Evolutionary conservation across 2,113 vertebrate species (phyloP).

Genomic region (Salvator merianae): DNA sequence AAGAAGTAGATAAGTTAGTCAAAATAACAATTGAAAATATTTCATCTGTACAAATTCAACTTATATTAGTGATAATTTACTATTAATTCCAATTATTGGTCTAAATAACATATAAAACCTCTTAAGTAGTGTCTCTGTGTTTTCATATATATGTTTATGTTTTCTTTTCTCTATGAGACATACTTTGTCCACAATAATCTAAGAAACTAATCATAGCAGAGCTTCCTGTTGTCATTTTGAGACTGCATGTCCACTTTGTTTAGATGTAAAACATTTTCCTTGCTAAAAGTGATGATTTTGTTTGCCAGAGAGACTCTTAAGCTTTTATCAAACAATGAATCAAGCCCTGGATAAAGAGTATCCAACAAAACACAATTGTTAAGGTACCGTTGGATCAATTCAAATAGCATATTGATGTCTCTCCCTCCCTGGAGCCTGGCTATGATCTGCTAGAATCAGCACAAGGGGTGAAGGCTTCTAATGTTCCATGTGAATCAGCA

Average conservation of each 20-base stretch:
- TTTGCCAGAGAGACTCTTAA: constrained; percentile 53
- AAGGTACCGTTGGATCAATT: too few relatives aligned
- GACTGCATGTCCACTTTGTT: constrained; percentile 51
- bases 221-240: constrained; percentile 42
- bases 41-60: neutral
- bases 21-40: neutral
- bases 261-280: constrained; percentile 53
- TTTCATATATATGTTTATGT: constrained; percentile 50
- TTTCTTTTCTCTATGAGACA: constrained; percentile 62
- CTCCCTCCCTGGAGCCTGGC: too few relatives aligned
- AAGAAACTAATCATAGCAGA: constrained; percentile 63
- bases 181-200: constrained; percentile 53
- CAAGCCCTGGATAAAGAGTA: constrained; percentile 52
- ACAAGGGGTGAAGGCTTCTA: too few relatives aligned
- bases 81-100: neutral
- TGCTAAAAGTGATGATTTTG: constrained; percentile 50
- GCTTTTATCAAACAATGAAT: constrained; percentile 63
- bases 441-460: too few relatives aligned
- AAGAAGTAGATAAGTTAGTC: neutral
- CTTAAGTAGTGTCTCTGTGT: constrained; percentile 31
- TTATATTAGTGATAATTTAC: neutral
- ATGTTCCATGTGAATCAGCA: too few relatives aligned
- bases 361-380: constrained; percentile 2
- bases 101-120: constrained; percentile 24
- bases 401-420: too few relatives aligned